A percentile compares a stretch with the other conserved stretches of the same genome.
Evolutionary conservation across 2,113 vertebrate genomes (phyloP).

Genomic region (Protobothrops mucrosquamatus): DNA sequence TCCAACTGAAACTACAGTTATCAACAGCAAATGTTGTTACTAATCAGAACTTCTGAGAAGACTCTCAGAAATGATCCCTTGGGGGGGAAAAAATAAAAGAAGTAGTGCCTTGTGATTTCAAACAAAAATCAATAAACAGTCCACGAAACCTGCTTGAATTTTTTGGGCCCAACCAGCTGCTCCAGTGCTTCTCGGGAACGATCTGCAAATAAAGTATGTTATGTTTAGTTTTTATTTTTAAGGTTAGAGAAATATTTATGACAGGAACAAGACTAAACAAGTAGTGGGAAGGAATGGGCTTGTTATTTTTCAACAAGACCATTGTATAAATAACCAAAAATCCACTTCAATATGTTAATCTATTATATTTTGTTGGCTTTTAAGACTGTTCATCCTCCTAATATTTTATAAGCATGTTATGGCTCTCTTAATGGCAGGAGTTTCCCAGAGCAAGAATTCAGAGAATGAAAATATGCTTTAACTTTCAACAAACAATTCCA

Average conservation of each 20-base stretch:
- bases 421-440: neutral
- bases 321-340: neutral
- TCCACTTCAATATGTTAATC: neutral
- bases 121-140: conserved; percentile 75
- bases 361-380: neutral
- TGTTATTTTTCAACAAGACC: neutral
- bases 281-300: neutral
- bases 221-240: neutral
- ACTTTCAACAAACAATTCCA: neutral
- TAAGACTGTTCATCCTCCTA: neutral
- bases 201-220: conserved; percentile 64
- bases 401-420: neutral
- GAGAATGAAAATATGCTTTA: neutral
- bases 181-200: conserved; percentile 77
- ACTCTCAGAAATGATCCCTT: conserved; percentile 7
- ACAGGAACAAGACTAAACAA: neutral
- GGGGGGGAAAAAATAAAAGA: neutral
- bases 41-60: neutral
- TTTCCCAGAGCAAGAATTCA: neutral
- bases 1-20: neutral
- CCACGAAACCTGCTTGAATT: conserved; percentile 84
- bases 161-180: conserved; percentile 72
- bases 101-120: conserved; percentile 38
- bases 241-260: neutral
- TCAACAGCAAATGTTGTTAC: conserved; percentile 17